Percentiles rank a stretch among this genome's conserved stretches.
Evolutionary conservation across 64 coral and sea anemone genomes (phyloP).

Genomic region (Cladopsammia gracilis): DNA sequence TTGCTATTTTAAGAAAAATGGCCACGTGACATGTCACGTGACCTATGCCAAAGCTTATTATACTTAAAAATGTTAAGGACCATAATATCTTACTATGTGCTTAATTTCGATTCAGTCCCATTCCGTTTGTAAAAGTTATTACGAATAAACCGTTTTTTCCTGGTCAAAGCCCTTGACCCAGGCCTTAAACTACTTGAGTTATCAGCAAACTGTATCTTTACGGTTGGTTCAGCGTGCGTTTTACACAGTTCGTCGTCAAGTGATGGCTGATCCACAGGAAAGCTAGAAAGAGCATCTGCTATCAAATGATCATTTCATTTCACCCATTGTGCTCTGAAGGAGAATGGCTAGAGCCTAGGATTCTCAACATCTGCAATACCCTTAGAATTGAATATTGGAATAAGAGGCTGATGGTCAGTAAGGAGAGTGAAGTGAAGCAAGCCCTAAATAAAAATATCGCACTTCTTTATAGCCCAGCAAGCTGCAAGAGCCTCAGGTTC

Average conservation of each 20-base stretch:
- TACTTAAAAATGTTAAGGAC: too few species aligned
- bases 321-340: slow-evolving; percentile 41
- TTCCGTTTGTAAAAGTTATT: too few species aligned
- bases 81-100: too few species aligned
- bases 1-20: too few species aligned
- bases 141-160: too few species aligned
- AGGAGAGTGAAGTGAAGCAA: slow-evolving; percentile 10
- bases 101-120: too few species aligned
- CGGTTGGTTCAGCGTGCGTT: slow-evolving; percentile 9
- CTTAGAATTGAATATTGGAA: slow-evolving; percentile 25
- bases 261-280: slow-evolving; percentile 35
- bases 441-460: slow-evolving; percentile 24
- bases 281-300: slow-evolving; percentile 25
- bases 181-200: too few species aligned
- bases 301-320: slow-evolving; percentile 33
- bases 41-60: too few species aligned
- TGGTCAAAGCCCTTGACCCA: too few species aligned
- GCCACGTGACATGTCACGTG: too few species aligned
- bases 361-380: slow-evolving; percentile 33
- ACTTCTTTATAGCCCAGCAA: slow-evolving; percentile 24
- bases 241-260: too few species aligned
- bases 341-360: background rate
- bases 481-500: background rate
- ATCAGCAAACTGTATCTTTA: slow-evolving; percentile 15
- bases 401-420: slow-evolving; percentile 28